Evolutionary conservation across 2,113 vertebrate genomes (phyloP), one percentile per base, ranked within the genome.

Genomic region (Copsychus sechellarum): DNA sequence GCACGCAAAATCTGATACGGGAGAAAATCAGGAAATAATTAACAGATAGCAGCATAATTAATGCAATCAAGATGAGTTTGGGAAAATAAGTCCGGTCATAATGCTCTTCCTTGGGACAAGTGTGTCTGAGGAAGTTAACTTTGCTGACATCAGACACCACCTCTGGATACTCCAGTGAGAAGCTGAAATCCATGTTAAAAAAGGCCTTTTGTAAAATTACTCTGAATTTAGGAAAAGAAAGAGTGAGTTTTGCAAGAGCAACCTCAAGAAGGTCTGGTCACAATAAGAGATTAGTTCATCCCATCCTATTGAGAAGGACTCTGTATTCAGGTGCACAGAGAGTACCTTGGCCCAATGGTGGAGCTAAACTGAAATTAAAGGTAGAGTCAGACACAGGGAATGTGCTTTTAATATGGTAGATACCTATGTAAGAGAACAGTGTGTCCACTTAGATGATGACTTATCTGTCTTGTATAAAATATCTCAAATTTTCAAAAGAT

Each of bases 1-100:
- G 87, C 81, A 92, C 34, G 34, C 87, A 94, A 92, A 83, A 91
- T 80, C 87, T 88, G 86, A 88, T 86, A 94, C 5, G 26, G 58
- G 57, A 94, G 66, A 80, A 93, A 95, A 95, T 95, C 93, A 94
- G 95, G 85, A 95, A 96, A 88, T 91, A 91, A 97, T 95, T 96
- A 96, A 85, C 81, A 92, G 84, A 95, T 69, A 87, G 70, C 58
- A 94, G 87, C 87, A 95, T 95, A 96, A 95, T 96, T 95, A 94
- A 95, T 95, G 91, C 42, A 94, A 95, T 95, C 94, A 95, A 73
- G 70, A 73, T 73, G 45, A 91, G 79, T 91, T 96, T 83, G 80
- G 79, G 87, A 88, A 90, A 95, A 77, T 81, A 91, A 88, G 70
- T 73, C 91, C 3, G 0, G 79, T 83, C 88, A 82, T 62, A 92